Percentiles rank a stretch among this genome's conserved stretches.
Evolutionary conservation across 2,797 vertebrate genomes (phyloP).

Genomic region (Bryconaethiops microstoma): DNA sequence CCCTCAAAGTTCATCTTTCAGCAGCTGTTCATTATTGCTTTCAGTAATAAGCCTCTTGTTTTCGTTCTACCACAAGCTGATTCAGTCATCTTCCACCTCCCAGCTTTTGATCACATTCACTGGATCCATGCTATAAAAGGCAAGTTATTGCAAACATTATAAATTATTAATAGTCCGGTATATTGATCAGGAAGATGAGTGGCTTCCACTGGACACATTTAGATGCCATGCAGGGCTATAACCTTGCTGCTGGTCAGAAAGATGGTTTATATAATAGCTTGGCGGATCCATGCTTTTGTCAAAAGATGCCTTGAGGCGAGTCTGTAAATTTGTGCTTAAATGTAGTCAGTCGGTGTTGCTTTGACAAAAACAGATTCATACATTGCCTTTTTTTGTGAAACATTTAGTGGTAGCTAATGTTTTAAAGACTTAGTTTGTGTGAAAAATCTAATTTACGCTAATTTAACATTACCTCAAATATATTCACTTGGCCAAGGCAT

Average conservation of each 20-base stretch:
- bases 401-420: background rate
- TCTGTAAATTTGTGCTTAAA: conserved; percentile 24
- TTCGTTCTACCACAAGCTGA: background rate
- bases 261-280: background rate
- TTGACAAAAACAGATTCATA: background rate
- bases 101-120: conserved; percentile 26
- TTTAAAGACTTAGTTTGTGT: background rate
- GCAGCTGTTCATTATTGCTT: no score
- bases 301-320: background rate
- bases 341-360: background rate
- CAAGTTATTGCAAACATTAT: conserved; percentile 38
- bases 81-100: conserved; percentile 35
- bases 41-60: conserved; percentile 39
- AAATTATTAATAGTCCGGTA: conserved; percentile 40
- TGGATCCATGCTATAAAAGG: conserved; percentile 17
- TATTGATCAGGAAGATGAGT: conserved; percentile 35
- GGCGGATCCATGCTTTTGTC: background rate
- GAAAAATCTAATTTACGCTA: background rate
- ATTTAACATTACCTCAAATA: background rate
- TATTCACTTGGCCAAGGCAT: background rate
- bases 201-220: background rate
- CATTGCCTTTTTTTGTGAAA: background rate
- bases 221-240: no score
- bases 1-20: background rate
- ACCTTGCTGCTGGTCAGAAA: background rate